phyloP scores from a whole-genome alignment of 2,113 vertebrate genomes.

The Mesembrinibis cayennensis region DNA sequence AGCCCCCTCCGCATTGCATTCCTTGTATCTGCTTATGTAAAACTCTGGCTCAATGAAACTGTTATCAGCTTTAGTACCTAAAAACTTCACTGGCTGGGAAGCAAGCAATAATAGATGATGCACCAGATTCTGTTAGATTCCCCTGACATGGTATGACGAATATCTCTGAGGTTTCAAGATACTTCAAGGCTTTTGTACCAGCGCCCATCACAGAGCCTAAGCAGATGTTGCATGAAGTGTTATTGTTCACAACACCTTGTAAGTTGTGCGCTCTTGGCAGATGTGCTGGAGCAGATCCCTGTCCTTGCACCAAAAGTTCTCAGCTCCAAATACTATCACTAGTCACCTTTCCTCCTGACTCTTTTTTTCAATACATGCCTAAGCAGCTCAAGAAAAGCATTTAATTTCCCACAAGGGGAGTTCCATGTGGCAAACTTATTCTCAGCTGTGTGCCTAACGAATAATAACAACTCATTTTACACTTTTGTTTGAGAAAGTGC shows the following conservation, averaged over 20 bases:
- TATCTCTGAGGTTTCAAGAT: background rate
- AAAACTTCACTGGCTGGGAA: background rate
- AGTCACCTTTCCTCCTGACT: background rate
- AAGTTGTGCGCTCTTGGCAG: background rate
- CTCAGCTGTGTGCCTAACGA: conserved; percentile 12
- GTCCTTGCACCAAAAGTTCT: background rate
- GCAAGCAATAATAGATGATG: background rate
- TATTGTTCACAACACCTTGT: background rate
- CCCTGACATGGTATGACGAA: background rate
- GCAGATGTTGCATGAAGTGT: background rate
- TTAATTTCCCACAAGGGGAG: conserved; percentile 5
- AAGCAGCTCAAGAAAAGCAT: background rate
- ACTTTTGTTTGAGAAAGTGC: background rate
- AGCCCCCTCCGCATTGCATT: background rate
- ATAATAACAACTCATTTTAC: background rate
- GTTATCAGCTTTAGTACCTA: background rate
- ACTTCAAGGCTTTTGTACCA: background rate
- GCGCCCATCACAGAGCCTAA: background rate
- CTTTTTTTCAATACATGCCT: background rate
- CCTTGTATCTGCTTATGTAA: background rate
- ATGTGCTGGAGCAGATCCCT: conserved; percentile 18
- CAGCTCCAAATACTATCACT: background rate
- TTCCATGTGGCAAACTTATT: conserved; percentile 22
- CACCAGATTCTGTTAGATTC: background rate
- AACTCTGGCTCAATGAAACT: background rate